A percentile compares a stretch with the other conserved stretches of the same genome.
These are phyloP conservation scores for Arctocebus calabarensis DNA, from an alignment of 2,797 vertebrate species.

Conservation along the genomic window DNA sequence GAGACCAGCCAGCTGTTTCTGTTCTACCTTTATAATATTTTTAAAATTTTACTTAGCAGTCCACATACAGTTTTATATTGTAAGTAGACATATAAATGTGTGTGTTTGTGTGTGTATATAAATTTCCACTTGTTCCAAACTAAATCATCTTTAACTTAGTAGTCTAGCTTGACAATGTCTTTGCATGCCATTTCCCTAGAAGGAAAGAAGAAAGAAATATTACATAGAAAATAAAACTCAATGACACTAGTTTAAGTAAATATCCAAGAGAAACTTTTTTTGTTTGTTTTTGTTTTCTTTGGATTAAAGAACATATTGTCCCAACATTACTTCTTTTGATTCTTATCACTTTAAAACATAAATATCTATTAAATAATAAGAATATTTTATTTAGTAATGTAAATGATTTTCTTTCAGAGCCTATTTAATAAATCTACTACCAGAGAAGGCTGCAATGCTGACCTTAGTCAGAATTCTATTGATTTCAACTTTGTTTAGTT, in stretches of 20 bases:
- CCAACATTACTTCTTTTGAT: neutral
- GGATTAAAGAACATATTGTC: neutral
- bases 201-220: neutral
- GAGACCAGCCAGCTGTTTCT: neutral
- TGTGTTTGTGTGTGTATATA: neutral
- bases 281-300: neutral
- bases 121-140: neutral
- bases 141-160: slow-evolving; percentile 43
- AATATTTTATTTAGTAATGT: slow-evolving; percentile 14
- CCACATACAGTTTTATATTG: neutral
- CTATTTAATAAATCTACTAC: neutral
- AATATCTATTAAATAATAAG: neutral
- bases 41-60: neutral
- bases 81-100: neutral
- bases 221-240: slow-evolving; percentile 4
- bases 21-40: neutral
- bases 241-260: neutral
- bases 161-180: neutral
- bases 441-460: slow-evolving; percentile 77
- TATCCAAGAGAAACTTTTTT: neutral
- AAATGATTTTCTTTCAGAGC: slow-evolving; percentile 72
- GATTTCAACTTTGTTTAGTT: slow-evolving; percentile 75
- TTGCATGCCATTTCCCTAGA: slow-evolving; percentile 13
- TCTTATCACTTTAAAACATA: neutral
- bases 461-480: slow-evolving; percentile 66